Percentiles rank a stretch among this genome's conserved stretches.
Evolutionary conservation across 1,140 invertebrate species (phyloP).

Genomic region (Achatina immaculata): DNA sequence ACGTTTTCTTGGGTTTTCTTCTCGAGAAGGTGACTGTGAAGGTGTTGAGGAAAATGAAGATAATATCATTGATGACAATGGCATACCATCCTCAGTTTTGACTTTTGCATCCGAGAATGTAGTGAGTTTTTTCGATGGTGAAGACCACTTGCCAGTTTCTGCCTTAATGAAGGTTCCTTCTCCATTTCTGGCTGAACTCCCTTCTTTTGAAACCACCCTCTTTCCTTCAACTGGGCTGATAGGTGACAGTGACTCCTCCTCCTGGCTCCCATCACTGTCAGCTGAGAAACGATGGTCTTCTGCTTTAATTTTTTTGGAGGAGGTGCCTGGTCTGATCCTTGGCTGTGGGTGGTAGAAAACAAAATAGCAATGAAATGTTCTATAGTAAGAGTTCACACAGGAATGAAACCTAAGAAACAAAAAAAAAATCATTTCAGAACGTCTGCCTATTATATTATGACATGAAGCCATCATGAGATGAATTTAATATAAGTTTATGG

Average conservation of each 20-base stretch:
- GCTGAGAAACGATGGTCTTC: slow-evolving; percentile 37
- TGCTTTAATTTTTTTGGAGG: slow-evolving; percentile 16
- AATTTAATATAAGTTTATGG: too few species aligned
- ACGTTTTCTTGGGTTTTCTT: neutral
- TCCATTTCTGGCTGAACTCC: slow-evolving; percentile 32
- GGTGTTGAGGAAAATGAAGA: neutral
- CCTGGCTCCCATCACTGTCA: slow-evolving; percentile 41
- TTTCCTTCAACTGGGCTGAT: slow-evolving; percentile 49
- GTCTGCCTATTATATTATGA: too few species aligned
- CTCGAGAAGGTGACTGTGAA: neutral
- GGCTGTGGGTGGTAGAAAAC: slow-evolving; percentile 9
- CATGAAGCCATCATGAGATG: too few species aligned
- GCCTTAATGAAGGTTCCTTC: slow-evolving; percentile 9
- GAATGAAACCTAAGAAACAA: too few species aligned
- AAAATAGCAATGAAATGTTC: neutral
- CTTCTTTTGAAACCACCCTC: slow-evolving; percentile 48
- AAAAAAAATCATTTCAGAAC: too few species aligned
- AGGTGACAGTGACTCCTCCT: slow-evolving; percentile 31
- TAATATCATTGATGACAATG: slow-evolving; percentile 1
- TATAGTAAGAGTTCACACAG: neutral
- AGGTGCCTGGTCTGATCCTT: slow-evolving; percentile 15
- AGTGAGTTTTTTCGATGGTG: slow-evolving; percentile 17
- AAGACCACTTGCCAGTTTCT: slow-evolving; percentile 20
- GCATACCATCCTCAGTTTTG: slow-evolving; percentile 17
- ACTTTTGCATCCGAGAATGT: slow-evolving; percentile 22